Base-by-base conservation (phyloP, 2,888 invertebrate genomes). In the Desoria tigrina region DNA sequence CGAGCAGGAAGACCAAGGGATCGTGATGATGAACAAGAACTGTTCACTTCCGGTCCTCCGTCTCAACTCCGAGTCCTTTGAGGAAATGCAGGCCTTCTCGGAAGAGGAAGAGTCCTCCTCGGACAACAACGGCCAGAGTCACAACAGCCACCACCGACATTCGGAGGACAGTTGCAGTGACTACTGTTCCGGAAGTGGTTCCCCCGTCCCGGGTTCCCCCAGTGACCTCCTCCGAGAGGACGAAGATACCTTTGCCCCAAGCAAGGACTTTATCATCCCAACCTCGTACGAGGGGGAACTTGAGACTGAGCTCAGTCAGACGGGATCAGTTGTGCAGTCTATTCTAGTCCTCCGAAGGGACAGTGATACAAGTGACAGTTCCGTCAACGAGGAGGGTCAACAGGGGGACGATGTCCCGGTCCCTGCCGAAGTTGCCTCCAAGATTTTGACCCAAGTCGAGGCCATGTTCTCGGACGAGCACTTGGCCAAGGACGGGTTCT, bases 391-490 rank as follows among this genome's bases (percentile, higher is more conserved):
- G 14, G 53, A 51, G 14, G 53, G 11, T 32, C 32, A 32, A 32
- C 6, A 32, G 11, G 32, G 32, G 16, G 63, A 61, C 57, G 56
- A 18, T n/a, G 57, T 42, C 6, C 39, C 56, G 3, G 32, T 55
- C 16, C 28, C 61, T 18, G 58, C 65, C 3, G 91, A 91, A 75
- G 81, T 91, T 37, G 86, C 90, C 14, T 86, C 87, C 69, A 86
- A 89, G 77, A 92, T 94, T 76, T 87, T 90, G 57, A 85, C 88
- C 54, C 93, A 93, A 79, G 95, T 96, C 26, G 96, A 97, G 82
- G 94, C 90, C 79, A 96, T 96, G 81, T 96, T 97, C 82, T 93
- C 94, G 68, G 94, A 97, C 79, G 92, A 91, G 58, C 94, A 94
- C 80, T 92, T 97, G 75, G 87, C 93, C 2, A 95, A 95, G 80